Evolutionary conservation across 2,888 invertebrate genomes (phyloP).

Genomic region (Sesia apiformis): DNA sequence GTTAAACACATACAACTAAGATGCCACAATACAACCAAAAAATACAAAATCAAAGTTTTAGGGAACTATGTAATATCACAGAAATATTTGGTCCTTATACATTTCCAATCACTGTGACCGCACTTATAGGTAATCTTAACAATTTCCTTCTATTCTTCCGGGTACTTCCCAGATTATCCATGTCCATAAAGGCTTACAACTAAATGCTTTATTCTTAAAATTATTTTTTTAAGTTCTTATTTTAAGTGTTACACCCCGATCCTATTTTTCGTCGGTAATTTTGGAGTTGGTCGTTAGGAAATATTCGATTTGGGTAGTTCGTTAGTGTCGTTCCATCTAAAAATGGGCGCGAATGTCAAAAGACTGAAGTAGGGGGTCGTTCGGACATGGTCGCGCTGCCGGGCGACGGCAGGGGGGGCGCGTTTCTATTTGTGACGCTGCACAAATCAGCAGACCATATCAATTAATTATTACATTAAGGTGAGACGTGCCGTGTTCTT

Average conservation of each 20-base stretch:
- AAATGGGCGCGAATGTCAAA: slow-evolving; percentile 72
- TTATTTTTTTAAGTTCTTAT: slow-evolving; percentile 11
- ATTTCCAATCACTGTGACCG: neutral
- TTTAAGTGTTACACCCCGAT: slow-evolving; percentile 31
- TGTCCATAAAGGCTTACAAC: slow-evolving; percentile 3
- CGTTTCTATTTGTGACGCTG: slow-evolving; percentile 62
- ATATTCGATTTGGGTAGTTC: slow-evolving; percentile 48
- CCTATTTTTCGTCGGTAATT: neutral
- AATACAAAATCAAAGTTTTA: slow-evolving; percentile 13
- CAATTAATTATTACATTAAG: slow-evolving; percentile 75
- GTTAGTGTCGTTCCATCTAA: slow-evolving; percentile 65
- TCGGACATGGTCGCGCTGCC: slow-evolving; percentile 33
- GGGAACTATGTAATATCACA: slow-evolving; percentile 19
- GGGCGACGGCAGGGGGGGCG: slow-evolving; percentile 28
- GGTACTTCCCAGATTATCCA: neutral
- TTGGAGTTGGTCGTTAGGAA: slow-evolving; percentile 19
- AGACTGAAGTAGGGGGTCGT: slow-evolving; percentile 64
- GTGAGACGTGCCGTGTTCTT: slow-evolving; percentile 63
- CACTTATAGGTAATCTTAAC: neutral
- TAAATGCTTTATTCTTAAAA: slow-evolving; percentile 34
- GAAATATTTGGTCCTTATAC: slow-evolving; percentile 15
- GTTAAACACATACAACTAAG: slow-evolving; percentile 35
- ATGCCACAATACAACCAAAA: slow-evolving; percentile 52
- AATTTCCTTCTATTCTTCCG: neutral
- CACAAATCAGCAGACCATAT: slow-evolving; percentile 71